phyloP scores from a whole-genome alignment of 37 sponge, comb jelly and placozoan species.

The Aphrocallistes beatrix region DNA sequence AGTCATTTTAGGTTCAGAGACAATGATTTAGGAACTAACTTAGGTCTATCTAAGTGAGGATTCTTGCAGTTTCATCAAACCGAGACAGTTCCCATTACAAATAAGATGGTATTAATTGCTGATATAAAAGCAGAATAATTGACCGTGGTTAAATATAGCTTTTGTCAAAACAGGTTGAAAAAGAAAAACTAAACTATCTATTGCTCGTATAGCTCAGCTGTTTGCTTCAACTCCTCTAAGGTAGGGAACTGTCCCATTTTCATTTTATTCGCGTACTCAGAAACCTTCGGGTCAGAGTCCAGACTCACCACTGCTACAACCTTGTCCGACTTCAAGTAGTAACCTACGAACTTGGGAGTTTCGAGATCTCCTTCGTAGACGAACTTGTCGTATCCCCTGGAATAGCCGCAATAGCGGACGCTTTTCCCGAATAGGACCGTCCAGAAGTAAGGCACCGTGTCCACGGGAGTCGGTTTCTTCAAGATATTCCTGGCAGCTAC shows the following conservation, averaged over 20 bases:
- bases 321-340: slow-evolving; percentile 37
- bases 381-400: slow-evolving; percentile 50
- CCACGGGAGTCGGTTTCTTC: slow-evolving; percentile 40
- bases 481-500: slow-evolving; percentile 80
- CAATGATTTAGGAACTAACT: too few species aligned
- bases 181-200: too few species aligned
- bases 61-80: too few species aligned
- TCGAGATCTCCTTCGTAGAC: slow-evolving; percentile 61
- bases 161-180: too few species aligned
- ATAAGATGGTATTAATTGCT: too few species aligned
- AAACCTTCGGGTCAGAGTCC: not conserved
- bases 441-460: slow-evolving; percentile 89
- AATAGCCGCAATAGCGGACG: slow-evolving; percentile 65
- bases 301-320: not conserved
- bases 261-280: slow-evolving; percentile 4
- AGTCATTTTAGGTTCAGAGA: too few species aligned
- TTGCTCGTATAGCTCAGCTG: not conserved
- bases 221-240: not conserved
- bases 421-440: slow-evolving; percentile 77
- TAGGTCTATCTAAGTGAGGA: too few species aligned
- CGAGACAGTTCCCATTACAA: too few species aligned
- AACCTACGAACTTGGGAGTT: slow-evolving; percentile 64
- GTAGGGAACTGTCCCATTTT: not conserved
- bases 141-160: too few species aligned
- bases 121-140: too few species aligned